These are phyloP conservation scores for Meloidogyne chitwoodi DNA, from an alignment of 1,140 invertebrate species.

Conservation along the genomic window DNA sequence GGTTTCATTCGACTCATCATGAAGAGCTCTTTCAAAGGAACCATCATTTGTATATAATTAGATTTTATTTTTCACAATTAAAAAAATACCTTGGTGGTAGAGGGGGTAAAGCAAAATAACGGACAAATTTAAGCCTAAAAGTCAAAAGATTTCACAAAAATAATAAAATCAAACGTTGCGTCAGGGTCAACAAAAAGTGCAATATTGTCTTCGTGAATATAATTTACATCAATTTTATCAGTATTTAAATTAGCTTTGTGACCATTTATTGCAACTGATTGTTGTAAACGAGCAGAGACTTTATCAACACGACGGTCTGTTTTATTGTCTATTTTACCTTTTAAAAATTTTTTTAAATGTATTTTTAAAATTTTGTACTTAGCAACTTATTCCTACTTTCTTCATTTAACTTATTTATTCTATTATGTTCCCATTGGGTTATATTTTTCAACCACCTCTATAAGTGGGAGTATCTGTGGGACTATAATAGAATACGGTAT, in stretches of 20 bases:
- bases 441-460: too few species aligned
- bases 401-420: too few species aligned
- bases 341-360: not conserved
- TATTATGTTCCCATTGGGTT: too few species aligned
- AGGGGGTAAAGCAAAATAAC: slow-evolving; percentile 39
- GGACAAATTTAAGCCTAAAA: slow-evolving; percentile 21
- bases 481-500: too few species aligned
- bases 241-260: not conserved
- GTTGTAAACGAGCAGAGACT: slow-evolving; percentile 26
- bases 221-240: slow-evolving; percentile 30
- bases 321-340: slow-evolving; percentile 32
- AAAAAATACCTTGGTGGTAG: slow-evolving; percentile 31
- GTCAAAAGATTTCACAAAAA: too few species aligned
- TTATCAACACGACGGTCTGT: slow-evolving; percentile 37
- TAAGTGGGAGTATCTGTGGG: too few species aligned
- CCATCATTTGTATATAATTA: too few species aligned
- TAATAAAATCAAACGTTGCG: slow-evolving; percentile 11
- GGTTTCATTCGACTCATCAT: too few species aligned
- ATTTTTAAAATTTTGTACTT: not conserved
- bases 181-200: slow-evolving; percentile 41
- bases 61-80: too few species aligned
- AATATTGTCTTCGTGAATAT: slow-evolving; percentile 41
- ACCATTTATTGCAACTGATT: slow-evolving; percentile 25
- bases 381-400: too few species aligned
- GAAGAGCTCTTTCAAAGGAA: too few species aligned